phyloP scores from a whole-genome alignment of 2,797 vertebrate species.

The Morelia viridis region DNA sequence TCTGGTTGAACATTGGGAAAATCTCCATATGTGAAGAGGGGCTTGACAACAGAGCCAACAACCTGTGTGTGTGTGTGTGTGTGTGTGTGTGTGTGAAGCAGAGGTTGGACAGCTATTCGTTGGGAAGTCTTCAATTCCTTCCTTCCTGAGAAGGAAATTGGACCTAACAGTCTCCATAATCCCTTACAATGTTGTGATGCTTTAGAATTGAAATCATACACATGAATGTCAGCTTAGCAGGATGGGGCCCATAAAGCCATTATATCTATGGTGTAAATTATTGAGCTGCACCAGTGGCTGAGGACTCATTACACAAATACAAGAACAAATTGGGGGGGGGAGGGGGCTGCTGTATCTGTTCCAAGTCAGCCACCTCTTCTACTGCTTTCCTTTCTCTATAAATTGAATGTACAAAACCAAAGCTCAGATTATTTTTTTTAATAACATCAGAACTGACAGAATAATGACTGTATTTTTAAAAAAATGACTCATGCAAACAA shows the following conservation, averaged over 20 bases:
- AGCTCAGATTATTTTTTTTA: slow-evolving; percentile 56
- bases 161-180: neutral
- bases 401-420: slow-evolving; percentile 39
- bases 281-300: neutral
- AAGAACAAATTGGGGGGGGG: neutral
- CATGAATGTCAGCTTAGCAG: neutral
- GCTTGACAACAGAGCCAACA: neutral
- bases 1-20: neutral
- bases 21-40: neutral
- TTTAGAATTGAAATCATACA: neutral
- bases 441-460: slow-evolving; percentile 59
- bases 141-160: neutral
- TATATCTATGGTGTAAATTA: neutral
- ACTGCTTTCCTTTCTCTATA: rapidly evolving
- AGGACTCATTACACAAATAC: neutral
- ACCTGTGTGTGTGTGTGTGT: neutral
- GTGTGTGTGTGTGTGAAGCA: neutral
- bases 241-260: neutral
- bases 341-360: neutral
- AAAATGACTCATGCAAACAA: slow-evolving; percentile 62
- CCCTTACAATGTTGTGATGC: neutral
- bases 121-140: neutral
- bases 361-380: neutral
- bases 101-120: neutral
- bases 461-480: slow-evolving; percentile 56